Percentiles rank a stretch among this genome's conserved stretches.
Evolutionary conservation across 2,888 invertebrate genomes (phyloP).

Genomic region (Prionchulus punctatus): DNA sequence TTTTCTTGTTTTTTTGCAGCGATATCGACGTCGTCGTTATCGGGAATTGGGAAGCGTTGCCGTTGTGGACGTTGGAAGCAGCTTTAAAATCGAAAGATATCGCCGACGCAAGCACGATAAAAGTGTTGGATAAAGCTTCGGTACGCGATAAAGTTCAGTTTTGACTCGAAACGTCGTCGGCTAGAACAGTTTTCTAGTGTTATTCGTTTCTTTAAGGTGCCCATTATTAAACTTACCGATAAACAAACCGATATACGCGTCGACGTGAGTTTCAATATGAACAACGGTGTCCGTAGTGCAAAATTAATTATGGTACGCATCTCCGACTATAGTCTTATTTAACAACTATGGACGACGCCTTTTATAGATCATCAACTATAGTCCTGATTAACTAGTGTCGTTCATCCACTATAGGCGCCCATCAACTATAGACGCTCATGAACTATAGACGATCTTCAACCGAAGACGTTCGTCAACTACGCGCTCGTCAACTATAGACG

Average conservation of each 20-base stretch:
- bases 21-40: slow-evolving; percentile 58
- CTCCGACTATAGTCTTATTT: background rate
- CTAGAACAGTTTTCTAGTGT: background rate
- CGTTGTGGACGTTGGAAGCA: slow-evolving; percentile 73
- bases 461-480: too few relatives aligned
- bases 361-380: background rate
- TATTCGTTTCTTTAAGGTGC: slow-evolving; percentile 44
- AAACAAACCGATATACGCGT: slow-evolving; percentile 66
- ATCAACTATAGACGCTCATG: too few relatives aligned
- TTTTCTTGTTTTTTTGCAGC: slow-evolving; percentile 42
- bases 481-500: too few relatives aligned
- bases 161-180: slow-evolving; percentile 2
- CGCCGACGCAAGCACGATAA: slow-evolving; percentile 71
- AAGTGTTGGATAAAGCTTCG: slow-evolving; percentile 90
- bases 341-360: background rate
- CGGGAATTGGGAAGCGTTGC: slow-evolving; percentile 71
- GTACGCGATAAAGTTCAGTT: slow-evolving; percentile 40
- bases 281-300: slow-evolving; percentile 87
- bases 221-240: slow-evolving; percentile 92
- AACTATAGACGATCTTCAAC: too few relatives aligned
- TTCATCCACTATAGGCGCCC: too few relatives aligned
- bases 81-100: slow-evolving; percentile 74
- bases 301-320: slow-evolving; percentile 59
- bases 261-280: slow-evolving; percentile 98
- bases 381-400: background rate